These are phyloP conservation scores for Watsonalla binaria DNA, from an alignment of 2,888 invertebrate genomes.

Conservation along the genomic window DNA sequence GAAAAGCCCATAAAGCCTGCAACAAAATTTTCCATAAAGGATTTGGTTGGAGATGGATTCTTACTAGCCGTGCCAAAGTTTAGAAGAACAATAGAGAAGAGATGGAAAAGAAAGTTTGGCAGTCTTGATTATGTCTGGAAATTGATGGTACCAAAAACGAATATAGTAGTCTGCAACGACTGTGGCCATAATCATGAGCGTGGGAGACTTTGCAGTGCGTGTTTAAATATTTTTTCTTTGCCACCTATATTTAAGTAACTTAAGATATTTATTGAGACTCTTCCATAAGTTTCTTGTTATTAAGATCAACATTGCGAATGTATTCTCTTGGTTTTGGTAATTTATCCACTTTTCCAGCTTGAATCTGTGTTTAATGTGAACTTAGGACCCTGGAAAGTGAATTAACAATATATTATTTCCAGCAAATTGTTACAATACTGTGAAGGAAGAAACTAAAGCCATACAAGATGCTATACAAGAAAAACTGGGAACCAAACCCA, in stretches of 20 bases:
- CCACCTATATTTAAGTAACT: not conserved
- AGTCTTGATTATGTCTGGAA: conserved; percentile 82
- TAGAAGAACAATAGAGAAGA: conserved; percentile 86
- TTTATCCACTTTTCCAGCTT: not conserved
- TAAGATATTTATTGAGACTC: too few species aligned
- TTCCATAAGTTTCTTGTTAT: too few species aligned
- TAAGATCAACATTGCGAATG: too few species aligned
- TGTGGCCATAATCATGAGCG: conserved; percentile 92
- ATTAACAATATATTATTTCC: conserved; percentile 27
- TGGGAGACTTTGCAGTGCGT: conserved; percentile 89
- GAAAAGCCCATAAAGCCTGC: conserved; percentile 20
- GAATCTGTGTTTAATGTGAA: not conserved
- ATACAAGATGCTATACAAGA: conserved; percentile 88
- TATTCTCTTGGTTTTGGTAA: too few species aligned
- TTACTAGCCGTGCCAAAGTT: conserved; percentile 90
- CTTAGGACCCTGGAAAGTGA: not conserved
- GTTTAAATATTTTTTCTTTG: not conserved
- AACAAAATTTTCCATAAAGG: conserved; percentile 76
- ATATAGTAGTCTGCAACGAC: conserved; percentile 85
- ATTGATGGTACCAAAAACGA: conserved; percentile 83
- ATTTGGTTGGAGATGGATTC: conserved; percentile 85
- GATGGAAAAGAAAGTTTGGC: conserved; percentile 86
- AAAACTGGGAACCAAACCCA: conserved; percentile 83
- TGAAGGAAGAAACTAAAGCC: conserved; percentile 87
- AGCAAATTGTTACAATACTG: conserved; percentile 92